Base-by-base conservation (phyloP, 2,888 invertebrate genomes). In the Pinctada fucata region DNA sequence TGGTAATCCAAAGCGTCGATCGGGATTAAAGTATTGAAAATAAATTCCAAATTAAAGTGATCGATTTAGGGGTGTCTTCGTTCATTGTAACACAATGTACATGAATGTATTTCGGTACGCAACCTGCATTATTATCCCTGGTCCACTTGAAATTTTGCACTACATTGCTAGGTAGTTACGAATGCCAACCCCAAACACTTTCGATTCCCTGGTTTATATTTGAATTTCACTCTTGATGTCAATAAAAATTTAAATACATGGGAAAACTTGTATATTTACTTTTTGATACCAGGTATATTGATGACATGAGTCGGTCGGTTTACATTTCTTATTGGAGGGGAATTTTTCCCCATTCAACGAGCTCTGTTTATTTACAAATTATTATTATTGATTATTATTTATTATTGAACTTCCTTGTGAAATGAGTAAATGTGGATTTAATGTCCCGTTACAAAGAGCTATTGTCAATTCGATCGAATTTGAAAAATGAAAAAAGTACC, bases 81-180 rank as follows among this genome's bases (percentile, higher is more conserved):
- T 65, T 31, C 31, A 31, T 31, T 31, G 31, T 31, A 31, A 31
- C 31, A 31, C 31, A 31, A 31, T 31, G 31, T 31, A 31, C 31
- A 31, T 31, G 31, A 31, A 31, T 31, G 31, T 31, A 31, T 31
- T 31, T 31, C 31, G 31, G 31, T 31, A 58, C 6, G 13, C 13
- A 58, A 10, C 58, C 58, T 58, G 58, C 13, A 58, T 58, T 58
- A 13, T 58, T 58, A 13, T 6, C 58, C 58, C 6, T 10, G 8
- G 6, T 13, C 6, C 58, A 58, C 58, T 31, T 31, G 31, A 31
- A 31, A 31, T 31, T 31, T 31, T 58, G 58, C 58, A 58, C 58
- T 58, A 58, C 58, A 58, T 58, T 58, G 58, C 58, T 58, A 58
- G 58, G 58, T 58, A 58, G 58, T 58, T 58, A 58, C 58, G 58